These are phyloP conservation scores for Melipona beecheii DNA, from an alignment of 2,888 invertebrate species.

Conservation along the genomic window DNA sequence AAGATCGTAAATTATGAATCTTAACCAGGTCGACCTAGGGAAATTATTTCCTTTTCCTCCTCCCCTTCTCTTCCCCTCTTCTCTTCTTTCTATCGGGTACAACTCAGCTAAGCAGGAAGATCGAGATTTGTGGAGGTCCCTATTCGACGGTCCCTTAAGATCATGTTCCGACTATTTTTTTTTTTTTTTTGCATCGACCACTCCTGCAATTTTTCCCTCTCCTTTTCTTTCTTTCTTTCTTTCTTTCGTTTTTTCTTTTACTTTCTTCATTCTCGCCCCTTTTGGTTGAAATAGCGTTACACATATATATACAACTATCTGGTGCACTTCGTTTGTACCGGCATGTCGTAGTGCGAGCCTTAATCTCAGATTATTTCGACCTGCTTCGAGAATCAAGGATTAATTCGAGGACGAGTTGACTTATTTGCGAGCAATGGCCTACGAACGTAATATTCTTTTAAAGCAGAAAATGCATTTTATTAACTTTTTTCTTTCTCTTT, in stretches of 20 bases:
- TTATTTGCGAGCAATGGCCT: constrained; percentile 61
- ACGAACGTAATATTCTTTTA: constrained; percentile 20
- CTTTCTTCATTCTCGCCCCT: background rate
- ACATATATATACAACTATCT: background rate
- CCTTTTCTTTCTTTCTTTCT: constrained; percentile 23
- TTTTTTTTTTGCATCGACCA: constrained; percentile 19
- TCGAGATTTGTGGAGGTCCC: constrained; percentile 76
- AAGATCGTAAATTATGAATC: constrained; percentile 82
- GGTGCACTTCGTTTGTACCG: constrained; percentile 24
- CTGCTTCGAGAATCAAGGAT: constrained; percentile 81
- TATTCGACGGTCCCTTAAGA: constrained; percentile 76
- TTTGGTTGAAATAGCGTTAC: background rate
- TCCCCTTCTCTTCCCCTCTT: constrained; percentile 23
- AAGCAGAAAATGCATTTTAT: background rate
- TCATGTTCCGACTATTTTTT: constrained; percentile 67
- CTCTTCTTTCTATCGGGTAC: constrained; percentile 15
- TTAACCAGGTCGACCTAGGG: constrained; percentile 76
- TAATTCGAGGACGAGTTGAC: constrained; percentile 74
- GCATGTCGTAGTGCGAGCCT: constrained; percentile 61
- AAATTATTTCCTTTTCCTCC: constrained; percentile 72
- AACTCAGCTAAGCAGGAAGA: constrained; percentile 75
- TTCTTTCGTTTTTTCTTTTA: constrained; percentile 12
- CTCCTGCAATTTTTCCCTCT: constrained; percentile 30
- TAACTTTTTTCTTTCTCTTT: background rate
- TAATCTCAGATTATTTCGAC: constrained; percentile 81